A percentile compares a stretch with the other conserved stretches of the same genome.
phyloP scores from a whole-genome alignment of 2,888 invertebrate genomes.

The Agrotis segetum region DNA sequence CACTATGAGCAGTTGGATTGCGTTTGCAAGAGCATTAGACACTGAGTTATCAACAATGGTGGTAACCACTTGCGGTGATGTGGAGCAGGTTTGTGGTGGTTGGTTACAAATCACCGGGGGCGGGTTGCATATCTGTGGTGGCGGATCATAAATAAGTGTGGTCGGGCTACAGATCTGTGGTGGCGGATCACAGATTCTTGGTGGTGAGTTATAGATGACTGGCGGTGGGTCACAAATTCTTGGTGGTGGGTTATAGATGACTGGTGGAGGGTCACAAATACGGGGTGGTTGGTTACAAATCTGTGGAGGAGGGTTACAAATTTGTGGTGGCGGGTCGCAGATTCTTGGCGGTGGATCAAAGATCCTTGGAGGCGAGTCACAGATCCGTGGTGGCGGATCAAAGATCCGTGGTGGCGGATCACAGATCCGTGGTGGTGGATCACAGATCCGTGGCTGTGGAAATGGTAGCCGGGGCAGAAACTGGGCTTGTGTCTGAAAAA shows the following conservation, averaged over 20 bases:
- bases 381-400: conserved; percentile 34
- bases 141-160: conserved; percentile 30
- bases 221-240: conserved; percentile 40
- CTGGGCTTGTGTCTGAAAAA: conserved; percentile 62
- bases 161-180: conserved; percentile 29
- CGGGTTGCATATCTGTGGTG: conserved; percentile 39
- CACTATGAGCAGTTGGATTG: conserved; percentile 78
- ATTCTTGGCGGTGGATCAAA: conserved; percentile 15
- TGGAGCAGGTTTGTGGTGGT: conserved; percentile 46
- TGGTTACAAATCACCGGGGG: conserved; percentile 18
- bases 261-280: background rate
- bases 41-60: conserved; percentile 79
- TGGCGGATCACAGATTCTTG: conserved; percentile 39
- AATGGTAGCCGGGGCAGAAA: conserved; percentile 27
- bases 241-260: conserved; percentile 28
- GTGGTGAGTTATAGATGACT: no score
- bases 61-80: conserved; percentile 62
- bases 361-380: background rate
- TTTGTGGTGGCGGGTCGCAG: background rate
- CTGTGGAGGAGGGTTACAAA: conserved; percentile 40
- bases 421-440: no score
- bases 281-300: conserved; percentile 43
- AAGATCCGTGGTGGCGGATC: background rate
- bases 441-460: background rate
- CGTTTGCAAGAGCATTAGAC: conserved; percentile 79